Conservation (phyloP, 2,113 vertebrate species). For the Oncorhynchus masou region DNA sequence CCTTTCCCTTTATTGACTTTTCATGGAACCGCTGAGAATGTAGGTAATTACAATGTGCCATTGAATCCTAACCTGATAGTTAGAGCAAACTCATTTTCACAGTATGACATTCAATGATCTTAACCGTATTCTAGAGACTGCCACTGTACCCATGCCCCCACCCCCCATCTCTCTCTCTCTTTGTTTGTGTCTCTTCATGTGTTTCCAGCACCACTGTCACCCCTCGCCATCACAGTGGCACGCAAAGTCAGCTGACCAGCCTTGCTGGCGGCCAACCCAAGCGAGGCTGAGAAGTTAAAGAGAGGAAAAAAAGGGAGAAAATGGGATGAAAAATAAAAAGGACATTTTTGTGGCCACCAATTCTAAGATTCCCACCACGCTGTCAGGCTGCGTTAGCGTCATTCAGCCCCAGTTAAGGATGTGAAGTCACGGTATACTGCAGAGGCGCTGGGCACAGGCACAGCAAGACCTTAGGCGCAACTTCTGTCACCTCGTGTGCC, state of each 20-base stretch:
- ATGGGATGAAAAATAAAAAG: conserved; percentile 22
- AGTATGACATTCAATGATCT: not conserved
- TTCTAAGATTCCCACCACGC: conserved; percentile 7
- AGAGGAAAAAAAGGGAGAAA: conserved; percentile 1
- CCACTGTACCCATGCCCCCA: not conserved
- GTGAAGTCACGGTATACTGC: not conserved
- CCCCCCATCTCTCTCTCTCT: not conserved
- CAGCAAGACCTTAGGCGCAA: not conserved
- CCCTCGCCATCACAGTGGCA: not conserved
- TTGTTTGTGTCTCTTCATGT: not conserved
- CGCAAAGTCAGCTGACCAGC: conserved; percentile 11
- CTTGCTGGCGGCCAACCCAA: not conserved
- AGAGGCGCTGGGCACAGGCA: not conserved
- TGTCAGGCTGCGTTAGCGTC: conserved; percentile 14
- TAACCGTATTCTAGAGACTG: not conserved
- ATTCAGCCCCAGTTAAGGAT: not conserved
- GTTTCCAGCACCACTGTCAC: not conserved
- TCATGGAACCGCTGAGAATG: not conserved
- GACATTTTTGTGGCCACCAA: conserved; percentile 17
- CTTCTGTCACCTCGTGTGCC: not conserved
- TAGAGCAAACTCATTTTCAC: not conserved
- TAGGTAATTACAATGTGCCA: not conserved
- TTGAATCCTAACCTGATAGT: not conserved
- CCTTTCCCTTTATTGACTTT: not conserved
- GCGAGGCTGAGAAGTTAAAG: not conserved